phyloP scores from a whole-genome alignment of 2,888 invertebrate genomes.

The Netelia fuscicornis region DNA sequence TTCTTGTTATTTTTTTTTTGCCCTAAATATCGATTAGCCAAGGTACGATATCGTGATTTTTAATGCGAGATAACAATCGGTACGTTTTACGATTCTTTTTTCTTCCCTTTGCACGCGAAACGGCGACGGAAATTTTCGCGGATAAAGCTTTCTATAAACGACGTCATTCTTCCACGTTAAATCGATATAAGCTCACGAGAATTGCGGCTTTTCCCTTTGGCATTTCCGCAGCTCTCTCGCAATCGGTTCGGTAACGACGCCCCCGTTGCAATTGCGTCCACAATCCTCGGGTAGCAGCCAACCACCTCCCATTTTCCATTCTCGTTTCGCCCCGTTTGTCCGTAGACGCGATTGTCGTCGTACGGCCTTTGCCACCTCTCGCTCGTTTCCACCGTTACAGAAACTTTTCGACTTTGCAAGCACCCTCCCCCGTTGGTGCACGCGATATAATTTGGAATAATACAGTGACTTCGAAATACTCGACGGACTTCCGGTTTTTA shows the following conservation, averaged over 20 bases:
- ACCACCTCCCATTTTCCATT: not conserved
- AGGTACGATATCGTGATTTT: not conserved
- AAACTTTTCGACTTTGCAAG: not conserved
- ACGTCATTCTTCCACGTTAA: not conserved
- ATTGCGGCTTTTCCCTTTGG: not conserved
- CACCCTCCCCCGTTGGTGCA: not conserved
- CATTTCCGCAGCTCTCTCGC: not conserved
- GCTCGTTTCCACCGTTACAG: not conserved
- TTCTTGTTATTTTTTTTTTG: too few species aligned
- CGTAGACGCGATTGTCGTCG: not conserved
- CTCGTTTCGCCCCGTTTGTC: not conserved
- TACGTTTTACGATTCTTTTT: not conserved
- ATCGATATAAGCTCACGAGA: not conserved
- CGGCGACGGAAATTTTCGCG: not conserved
- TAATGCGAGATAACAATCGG: not conserved
- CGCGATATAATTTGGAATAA: not conserved
- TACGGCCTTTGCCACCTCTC: not conserved
- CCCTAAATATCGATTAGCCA: too few species aligned
- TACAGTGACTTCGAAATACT: not conserved
- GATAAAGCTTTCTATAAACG: not conserved
- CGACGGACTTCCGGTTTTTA: not conserved
- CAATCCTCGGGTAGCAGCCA: not conserved
- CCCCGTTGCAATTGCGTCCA: not conserved
- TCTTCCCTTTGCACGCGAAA: not conserved
- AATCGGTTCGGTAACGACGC: conserved; percentile 6